A percentile compares a stretch with the other conserved stretches of the same genome.
These are phyloP conservation scores for Drosophila nebulosa DNA, from an alignment of 1,140 invertebrate species.

Conservation along the genomic window DNA sequence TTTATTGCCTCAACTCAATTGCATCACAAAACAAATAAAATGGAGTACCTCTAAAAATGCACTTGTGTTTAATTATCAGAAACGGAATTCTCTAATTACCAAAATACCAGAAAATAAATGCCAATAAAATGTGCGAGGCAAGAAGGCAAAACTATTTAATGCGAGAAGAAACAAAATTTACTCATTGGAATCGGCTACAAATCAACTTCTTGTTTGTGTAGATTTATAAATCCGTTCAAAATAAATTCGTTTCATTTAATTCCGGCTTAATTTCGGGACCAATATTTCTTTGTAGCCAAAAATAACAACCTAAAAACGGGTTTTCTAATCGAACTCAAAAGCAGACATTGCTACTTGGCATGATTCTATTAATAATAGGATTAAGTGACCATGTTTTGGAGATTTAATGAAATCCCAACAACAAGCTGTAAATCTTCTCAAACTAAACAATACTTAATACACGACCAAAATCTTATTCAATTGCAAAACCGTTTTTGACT, in stretches of 20 bases:
- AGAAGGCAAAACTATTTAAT: neutral
- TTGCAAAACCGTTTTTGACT: too few species aligned
- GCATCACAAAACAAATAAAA: constrained; percentile 37
- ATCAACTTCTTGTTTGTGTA: too few species aligned
- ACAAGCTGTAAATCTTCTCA: too few species aligned
- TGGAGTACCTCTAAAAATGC: constrained; percentile 21
- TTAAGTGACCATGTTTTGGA: neutral
- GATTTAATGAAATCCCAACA: too few species aligned
- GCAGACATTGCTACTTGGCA: neutral
- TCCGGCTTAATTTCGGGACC: neutral
- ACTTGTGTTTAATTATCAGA: constrained; percentile 49
- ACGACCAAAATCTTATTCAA: too few species aligned
- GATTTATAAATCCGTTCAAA: neutral
- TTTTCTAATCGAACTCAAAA: neutral
- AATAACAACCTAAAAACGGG: neutral
- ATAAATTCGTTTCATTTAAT: neutral
- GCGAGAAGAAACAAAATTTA: neutral
- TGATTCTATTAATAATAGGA: neutral
- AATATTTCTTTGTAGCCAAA: neutral
- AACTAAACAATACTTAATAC: too few species aligned
- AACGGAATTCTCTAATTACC: constrained; percentile 53
- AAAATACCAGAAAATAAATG: constrained; percentile 31
- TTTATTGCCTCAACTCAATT: constrained; percentile 56
- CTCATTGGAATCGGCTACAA: too few species aligned
- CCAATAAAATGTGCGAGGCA: constrained; percentile 53